Base-by-base conservation (phyloP, 1,140 invertebrate genomes). In the Diorhabda elongata region DNA sequence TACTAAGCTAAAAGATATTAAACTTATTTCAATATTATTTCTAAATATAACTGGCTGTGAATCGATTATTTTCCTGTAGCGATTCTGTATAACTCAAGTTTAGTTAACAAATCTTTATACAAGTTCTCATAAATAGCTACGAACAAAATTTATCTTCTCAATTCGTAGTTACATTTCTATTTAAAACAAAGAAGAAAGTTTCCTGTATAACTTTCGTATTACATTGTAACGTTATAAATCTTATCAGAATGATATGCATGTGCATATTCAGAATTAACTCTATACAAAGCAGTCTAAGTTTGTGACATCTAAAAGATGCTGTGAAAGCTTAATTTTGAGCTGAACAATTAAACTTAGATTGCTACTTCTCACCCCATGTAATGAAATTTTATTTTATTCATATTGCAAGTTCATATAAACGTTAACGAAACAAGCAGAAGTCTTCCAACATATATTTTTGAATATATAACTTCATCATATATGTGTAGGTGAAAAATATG, bases 231-330 rank as follows among this genome's bases (percentile, higher is more conserved):
- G n/a, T 2, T 52, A 52, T 44, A 4, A 44, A 62, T 47, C 42
- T 62, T 44, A 62, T 62, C 43, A 43, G 43, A 62, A 8, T 44
- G n/a, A 44, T 11, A 44, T 62, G 42, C 44, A 62, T 44, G 44
- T 62, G 44, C 44, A 62, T 44, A 62, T n/a, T 42, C 8, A 62
- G 61, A 62, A 62, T 44, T 44, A 44, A 62, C 61, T 62, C 9
- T 62, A 6, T 11, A 44, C 42, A 62, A 62, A 62, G 61, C 44
- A n/a, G 42, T 9, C n/a, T 8, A 44, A 62, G 61, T 62, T 62
- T 62, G 61, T 62, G 61, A 62, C 61, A 62, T 44, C 61, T 62
- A n/a, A 44, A 62, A 62, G 42, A 44, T 44, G n/a, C 61, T 62
- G 26, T 43, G 26, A 61, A 61, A 9, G 59, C 6, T 61, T 62